These are phyloP conservation scores for Lacanobia oleracea DNA, from an alignment of 2,888 invertebrate species.

Conservation along the genomic window DNA sequence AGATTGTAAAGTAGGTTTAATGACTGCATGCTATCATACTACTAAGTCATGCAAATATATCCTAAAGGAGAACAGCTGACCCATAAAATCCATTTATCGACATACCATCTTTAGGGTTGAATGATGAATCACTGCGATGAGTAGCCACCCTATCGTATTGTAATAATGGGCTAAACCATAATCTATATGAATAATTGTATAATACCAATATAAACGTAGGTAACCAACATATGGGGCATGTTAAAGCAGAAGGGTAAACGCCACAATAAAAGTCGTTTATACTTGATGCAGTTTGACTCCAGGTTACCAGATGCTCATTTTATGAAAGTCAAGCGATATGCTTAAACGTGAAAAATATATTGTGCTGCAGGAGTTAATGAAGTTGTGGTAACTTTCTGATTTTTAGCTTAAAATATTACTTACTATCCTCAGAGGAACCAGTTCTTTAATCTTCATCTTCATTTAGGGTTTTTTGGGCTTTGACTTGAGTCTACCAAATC, in stretches of 20 bases:
- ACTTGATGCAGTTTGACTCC: neutral
- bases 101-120: slow-evolving; percentile 62
- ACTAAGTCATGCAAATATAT: slow-evolving; percentile 30
- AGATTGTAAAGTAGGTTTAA: neutral
- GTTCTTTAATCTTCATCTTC: neutral
- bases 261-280: neutral
- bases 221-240: neutral
- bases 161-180: slow-evolving; percentile 24
- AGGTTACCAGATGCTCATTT: neutral
- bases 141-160: slow-evolving; percentile 39
- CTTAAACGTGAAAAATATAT: neutral
- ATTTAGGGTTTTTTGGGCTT: neutral
- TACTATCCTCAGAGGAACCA: neutral
- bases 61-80: slow-evolving; percentile 52
- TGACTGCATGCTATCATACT: neutral
- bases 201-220: slow-evolving; percentile 12
- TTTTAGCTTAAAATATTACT: too few relatives aligned
- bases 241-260: neutral
- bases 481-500: neutral
- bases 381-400: too few relatives aligned
- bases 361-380: neutral
- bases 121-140: slow-evolving; percentile 63
- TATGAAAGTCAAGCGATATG: neutral
- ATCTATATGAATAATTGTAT: slow-evolving; percentile 22
- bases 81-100: slow-evolving; percentile 55